Percentiles rank a stretch among this genome's conserved stretches.
Evolutionary conservation across 2,113 vertebrate species (phyloP).

Genomic region (Pelmatolapia mariae): DNA sequence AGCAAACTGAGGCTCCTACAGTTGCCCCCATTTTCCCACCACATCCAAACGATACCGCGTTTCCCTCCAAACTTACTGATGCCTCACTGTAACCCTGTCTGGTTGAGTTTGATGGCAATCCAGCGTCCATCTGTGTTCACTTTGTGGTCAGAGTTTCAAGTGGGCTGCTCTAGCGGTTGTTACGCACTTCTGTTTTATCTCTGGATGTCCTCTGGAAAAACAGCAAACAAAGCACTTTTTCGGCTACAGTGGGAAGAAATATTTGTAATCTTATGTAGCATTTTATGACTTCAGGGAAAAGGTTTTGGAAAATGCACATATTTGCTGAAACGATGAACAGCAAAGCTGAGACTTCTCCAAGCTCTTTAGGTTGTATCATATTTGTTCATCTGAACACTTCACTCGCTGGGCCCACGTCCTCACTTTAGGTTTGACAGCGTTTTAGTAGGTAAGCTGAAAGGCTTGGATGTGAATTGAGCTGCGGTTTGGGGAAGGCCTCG

Average conservation of each 20-base stretch:
- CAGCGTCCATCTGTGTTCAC: conserved; percentile 47
- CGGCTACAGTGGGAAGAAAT: background rate
- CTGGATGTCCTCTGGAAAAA: background rate
- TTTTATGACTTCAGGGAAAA: background rate
- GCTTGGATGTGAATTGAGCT: background rate
- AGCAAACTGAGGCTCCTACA: background rate
- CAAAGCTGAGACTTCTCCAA: background rate
- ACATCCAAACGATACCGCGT: background rate
- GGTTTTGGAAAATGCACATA: background rate
- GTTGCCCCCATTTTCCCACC: background rate
- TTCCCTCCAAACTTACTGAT: background rate
- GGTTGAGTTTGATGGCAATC: conserved; percentile 1
- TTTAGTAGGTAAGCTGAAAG: background rate
- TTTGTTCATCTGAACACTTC: background rate
- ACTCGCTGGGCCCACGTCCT: background rate
- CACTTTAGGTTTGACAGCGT: background rate
- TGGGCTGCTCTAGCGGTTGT: conserved; percentile 8
- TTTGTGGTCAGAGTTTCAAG: conserved; percentile 44
- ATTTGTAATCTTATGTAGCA: background rate
- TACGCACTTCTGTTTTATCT: conserved; percentile 22
- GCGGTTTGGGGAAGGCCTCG: background rate
- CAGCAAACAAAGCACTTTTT: background rate
- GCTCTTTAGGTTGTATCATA: background rate
- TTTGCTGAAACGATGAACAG: background rate
- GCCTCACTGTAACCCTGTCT: background rate